These are phyloP conservation scores for Amblyopsis hoosieri DNA, from an alignment of 2,797 vertebrate species.

Conservation along the genomic window DNA sequence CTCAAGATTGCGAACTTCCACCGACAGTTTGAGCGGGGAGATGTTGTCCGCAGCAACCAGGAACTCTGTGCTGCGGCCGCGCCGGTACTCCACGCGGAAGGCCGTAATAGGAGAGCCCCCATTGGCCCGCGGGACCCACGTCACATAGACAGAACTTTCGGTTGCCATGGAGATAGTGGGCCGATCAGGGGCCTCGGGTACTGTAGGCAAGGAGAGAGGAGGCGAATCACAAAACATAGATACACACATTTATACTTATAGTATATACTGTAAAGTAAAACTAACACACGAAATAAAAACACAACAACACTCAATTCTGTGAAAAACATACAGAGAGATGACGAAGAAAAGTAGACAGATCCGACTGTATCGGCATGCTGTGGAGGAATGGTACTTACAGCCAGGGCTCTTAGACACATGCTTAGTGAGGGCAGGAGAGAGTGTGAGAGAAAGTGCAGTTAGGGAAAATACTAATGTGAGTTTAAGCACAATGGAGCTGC, in stretches of 20 bases:
- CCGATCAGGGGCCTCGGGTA: slow-evolving; percentile 92
- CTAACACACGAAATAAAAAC: slow-evolving; percentile 27
- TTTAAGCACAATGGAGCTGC: slow-evolving; percentile 36
- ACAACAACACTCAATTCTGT: slow-evolving; percentile 29
- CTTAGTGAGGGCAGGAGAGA: slow-evolving; percentile 67
- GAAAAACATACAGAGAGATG: slow-evolving; percentile 25
- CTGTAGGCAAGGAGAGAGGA: slow-evolving; percentile 57
- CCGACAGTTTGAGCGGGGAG: slow-evolving; percentile 93
- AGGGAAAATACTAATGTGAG: slow-evolving; percentile 57
- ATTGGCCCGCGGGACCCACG: slow-evolving; percentile 96
- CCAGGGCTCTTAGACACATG: slow-evolving; percentile 72
- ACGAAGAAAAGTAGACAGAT: slow-evolving; percentile 29
- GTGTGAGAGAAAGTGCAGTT: slow-evolving; percentile 56
- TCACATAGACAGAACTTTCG: slow-evolving; percentile 91
- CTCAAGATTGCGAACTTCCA: slow-evolving; percentile 93
- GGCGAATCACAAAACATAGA: not conserved
- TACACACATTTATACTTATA: not conserved
- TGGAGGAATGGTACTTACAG: slow-evolving; percentile 77
- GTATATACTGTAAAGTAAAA: not conserved
- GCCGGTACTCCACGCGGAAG: slow-evolving; percentile 93
- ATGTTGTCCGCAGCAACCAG: slow-evolving; percentile 88
- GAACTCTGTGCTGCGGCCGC: slow-evolving; percentile 85
- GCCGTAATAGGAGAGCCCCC: slow-evolving; percentile 95
- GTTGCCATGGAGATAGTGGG: slow-evolving; percentile 92
- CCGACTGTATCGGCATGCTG: slow-evolving; percentile 47